Conservation (phyloP, 2,888 invertebrate species). For the Athalia circularis region DNA sequence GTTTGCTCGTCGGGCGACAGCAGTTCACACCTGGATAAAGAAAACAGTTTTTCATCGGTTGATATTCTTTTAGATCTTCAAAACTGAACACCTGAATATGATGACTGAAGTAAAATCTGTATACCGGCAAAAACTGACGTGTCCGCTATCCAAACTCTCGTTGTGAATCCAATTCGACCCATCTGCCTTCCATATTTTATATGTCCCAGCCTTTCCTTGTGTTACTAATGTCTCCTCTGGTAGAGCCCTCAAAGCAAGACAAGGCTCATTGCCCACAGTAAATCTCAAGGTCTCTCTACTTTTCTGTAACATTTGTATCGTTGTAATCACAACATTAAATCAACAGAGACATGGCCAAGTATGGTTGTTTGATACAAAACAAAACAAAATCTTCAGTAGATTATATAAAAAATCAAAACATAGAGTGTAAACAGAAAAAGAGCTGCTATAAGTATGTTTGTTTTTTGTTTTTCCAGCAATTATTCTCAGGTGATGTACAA, state of each 20-base stretch:
- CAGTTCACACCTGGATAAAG: constrained; percentile 66
- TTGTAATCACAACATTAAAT: no score
- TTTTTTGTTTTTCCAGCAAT: no score
- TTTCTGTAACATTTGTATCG: constrained; percentile 77
- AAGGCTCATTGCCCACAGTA: constrained; percentile 80
- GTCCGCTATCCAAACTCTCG: constrained; percentile 78
- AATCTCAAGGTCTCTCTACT: constrained; percentile 83
- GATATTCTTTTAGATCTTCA: constrained; percentile 46
- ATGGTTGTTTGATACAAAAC: no score
- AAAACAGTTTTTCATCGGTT: constrained; percentile 33
- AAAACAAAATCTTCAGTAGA: no score
- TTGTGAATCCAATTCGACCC: constrained; percentile 78
- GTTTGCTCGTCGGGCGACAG: constrained; percentile 76
- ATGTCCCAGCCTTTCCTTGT: constrained; percentile 84
- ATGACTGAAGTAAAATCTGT: background rate
- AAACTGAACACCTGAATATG: background rate
- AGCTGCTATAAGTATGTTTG: no score
- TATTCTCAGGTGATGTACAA: no score
- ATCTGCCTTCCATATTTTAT: constrained; percentile 80
- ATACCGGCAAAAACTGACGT: constrained; percentile 84
- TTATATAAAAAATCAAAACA: no score
- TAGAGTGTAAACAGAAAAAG: no score
- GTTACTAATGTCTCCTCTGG: constrained; percentile 79
- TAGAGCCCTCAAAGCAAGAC: constrained; percentile 79
- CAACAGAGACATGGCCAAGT: background rate